Percentiles rank a stretch among this genome's conserved stretches.
Evolutionary conservation across 2,888 invertebrate species (phyloP).

Genomic region (Acheta domesticus): DNA sequence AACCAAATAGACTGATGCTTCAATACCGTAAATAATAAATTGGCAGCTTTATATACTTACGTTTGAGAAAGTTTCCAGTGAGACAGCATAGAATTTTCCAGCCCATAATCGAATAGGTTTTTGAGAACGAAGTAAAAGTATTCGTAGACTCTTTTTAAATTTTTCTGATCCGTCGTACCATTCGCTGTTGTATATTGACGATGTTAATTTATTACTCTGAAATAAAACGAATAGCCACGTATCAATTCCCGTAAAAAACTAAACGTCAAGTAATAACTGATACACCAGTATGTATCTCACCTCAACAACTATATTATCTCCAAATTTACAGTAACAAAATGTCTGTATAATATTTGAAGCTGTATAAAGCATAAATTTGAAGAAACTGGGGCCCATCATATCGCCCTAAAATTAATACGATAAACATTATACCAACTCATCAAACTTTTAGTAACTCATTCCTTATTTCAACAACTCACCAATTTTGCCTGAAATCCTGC

Average conservation of each 20-base stretch:
- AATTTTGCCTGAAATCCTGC: neutral
- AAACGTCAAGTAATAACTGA: too few relatives aligned
- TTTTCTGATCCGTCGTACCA: neutral
- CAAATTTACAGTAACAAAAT: slow-evolving; percentile 18
- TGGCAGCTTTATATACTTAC: neutral
- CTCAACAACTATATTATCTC: neutral
- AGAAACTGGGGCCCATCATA: neutral
- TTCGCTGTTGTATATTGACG: neutral
- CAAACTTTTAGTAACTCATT: neutral
- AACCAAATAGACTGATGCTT: too few relatives aligned
- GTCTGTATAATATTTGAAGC: neutral
- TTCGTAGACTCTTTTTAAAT: neutral
- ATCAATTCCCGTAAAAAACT: too few relatives aligned
- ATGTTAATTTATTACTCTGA: neutral
- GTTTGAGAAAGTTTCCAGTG: neutral
- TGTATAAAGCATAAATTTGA: slow-evolving; percentile 5
- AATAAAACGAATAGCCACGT: neutral
- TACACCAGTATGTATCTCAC: neutral
- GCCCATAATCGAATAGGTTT: neutral
- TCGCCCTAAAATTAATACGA: neutral
- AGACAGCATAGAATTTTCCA: neutral
- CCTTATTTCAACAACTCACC: neutral
- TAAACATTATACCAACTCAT: neutral
- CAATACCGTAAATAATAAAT: too few relatives aligned
- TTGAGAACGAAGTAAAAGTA: neutral